Percentiles rank a stretch among this genome's conserved stretches.
Conservation (phyloP, 2,113 vertebrate genomes). For the Amblyopsis rosae region DNA sequence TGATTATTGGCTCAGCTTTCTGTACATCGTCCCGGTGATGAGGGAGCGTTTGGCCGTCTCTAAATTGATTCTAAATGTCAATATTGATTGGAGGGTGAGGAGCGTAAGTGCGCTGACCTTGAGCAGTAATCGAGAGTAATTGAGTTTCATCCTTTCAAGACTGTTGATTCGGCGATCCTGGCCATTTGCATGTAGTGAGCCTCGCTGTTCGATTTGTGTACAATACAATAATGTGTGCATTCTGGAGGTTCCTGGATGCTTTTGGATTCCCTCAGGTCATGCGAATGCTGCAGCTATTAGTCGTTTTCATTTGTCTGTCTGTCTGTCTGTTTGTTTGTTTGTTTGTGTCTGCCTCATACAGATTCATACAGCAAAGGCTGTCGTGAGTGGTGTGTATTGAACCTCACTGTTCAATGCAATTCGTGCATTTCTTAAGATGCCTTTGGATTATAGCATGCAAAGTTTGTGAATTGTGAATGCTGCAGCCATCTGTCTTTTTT, state of each 20-base stretch:
- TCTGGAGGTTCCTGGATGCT: conserved; percentile 4
- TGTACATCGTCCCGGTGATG: conserved; percentile 25
- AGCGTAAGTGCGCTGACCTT: conserved; percentile 40
- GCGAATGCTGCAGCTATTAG: conserved; percentile 53
- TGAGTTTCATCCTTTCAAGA: conserved; percentile 13
- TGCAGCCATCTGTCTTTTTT: no score
- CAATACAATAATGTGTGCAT: conserved; percentile 6
- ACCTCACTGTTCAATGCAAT: no score
- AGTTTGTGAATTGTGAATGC: no score
- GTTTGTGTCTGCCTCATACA: conserved; percentile 1
- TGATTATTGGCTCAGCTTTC: conserved; percentile 15
- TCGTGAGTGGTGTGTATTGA: no score
- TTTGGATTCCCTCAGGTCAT: not conserved
- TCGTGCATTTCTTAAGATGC: no score
- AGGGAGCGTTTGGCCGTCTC: conserved; percentile 3
- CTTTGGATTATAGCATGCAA: no score
- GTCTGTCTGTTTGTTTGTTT: no score
- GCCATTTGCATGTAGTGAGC: conserved; percentile 26
- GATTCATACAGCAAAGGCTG: no score
- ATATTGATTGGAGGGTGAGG: conserved; percentile 36
- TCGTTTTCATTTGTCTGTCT: no score
- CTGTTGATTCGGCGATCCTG: conserved; percentile 11
- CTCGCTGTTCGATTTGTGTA: not conserved
- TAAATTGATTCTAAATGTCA: conserved; percentile 49
- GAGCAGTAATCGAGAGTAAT: conserved; percentile 39